phyloP scores from a whole-genome alignment of 2,113 vertebrate species.

The Nipponia nippon region DNA sequence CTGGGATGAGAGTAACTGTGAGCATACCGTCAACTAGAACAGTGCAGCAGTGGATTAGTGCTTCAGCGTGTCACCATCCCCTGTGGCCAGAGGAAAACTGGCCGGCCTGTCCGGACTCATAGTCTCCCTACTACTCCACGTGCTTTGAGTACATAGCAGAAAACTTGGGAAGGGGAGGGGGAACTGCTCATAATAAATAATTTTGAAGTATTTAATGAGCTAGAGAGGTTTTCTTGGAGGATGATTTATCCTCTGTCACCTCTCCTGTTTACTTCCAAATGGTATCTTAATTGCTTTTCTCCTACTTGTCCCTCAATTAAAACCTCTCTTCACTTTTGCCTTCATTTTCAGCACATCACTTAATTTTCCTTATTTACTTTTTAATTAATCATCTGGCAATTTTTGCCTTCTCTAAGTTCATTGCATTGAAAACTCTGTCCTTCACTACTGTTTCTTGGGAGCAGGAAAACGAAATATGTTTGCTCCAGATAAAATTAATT shows the following conservation, averaged over 20 bases:
- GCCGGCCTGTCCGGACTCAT: not conserved
- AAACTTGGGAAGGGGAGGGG: not conserved
- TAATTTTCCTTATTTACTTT: slow-evolving; percentile 45
- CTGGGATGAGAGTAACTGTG: not conserved
- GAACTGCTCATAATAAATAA: not conserved
- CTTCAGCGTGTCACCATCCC: not conserved
- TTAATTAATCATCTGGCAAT: not conserved
- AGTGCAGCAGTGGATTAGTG: accelerated
- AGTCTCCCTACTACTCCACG: not conserved
- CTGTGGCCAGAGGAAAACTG: not conserved
- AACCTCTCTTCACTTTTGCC: not conserved
- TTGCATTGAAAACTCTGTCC: not conserved
- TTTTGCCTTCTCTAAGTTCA: not conserved
- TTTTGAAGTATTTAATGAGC: not conserved
- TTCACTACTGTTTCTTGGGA: not conserved
- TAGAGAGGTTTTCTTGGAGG: not conserved
- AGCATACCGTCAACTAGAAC: not conserved
- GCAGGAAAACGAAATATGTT: not conserved
- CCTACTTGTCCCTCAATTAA: slow-evolving; percentile 14
- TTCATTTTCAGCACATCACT: not conserved
- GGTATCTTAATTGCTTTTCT: slow-evolving; percentile 34
- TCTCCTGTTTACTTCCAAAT: slow-evolving; percentile 16
- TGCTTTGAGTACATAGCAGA: not conserved
- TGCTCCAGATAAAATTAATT: not conserved
- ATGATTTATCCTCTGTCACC: slow-evolving; percentile 7